Conservation (phyloP, 2,888 invertebrate species). For the Amblyjoppa proteus region DNA sequence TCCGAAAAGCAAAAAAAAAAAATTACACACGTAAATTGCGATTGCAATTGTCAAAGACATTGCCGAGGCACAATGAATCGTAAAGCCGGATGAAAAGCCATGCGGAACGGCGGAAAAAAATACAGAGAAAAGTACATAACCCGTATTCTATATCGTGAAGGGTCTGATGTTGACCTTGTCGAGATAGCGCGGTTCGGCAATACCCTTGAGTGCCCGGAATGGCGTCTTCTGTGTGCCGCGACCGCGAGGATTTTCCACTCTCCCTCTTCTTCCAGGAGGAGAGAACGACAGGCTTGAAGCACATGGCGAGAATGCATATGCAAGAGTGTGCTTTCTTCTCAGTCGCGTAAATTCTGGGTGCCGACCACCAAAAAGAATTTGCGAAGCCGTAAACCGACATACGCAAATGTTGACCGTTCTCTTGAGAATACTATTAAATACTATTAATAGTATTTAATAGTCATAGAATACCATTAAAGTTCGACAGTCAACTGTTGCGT, state of each 20-base stretch:
- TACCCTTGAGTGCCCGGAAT: slow-evolving; percentile 82
- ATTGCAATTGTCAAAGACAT: neutral
- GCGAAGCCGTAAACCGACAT: neutral
- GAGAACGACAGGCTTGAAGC: slow-evolving; percentile 76
- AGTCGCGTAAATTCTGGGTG: slow-evolving; percentile 71
- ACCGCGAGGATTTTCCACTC: slow-evolving; percentile 80
- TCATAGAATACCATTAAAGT: neutral
- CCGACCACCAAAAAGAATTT: neutral
- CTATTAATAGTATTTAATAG: no score
- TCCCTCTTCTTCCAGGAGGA: slow-evolving; percentile 54
- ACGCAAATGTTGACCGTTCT: neutral
- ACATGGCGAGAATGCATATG: slow-evolving; percentile 81
- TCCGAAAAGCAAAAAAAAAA: neutral
- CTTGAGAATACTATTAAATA: neutral
- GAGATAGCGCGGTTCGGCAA: slow-evolving; percentile 73
- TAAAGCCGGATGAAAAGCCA: slow-evolving; percentile 4
- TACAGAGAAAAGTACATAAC: slow-evolving; percentile 47
- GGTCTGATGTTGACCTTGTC: slow-evolving; percentile 31
- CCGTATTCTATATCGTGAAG: slow-evolving; percentile 35
- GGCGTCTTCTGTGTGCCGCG: slow-evolving; percentile 73
- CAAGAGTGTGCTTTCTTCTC: slow-evolving; percentile 74
- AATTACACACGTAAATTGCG: neutral
- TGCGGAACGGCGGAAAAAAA: slow-evolving; percentile 13
- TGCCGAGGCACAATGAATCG: neutral
- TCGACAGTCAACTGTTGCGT: neutral